phyloP scores from a whole-genome alignment of 2,113 vertebrate genomes.

The Petaurus breviceps region DNA sequence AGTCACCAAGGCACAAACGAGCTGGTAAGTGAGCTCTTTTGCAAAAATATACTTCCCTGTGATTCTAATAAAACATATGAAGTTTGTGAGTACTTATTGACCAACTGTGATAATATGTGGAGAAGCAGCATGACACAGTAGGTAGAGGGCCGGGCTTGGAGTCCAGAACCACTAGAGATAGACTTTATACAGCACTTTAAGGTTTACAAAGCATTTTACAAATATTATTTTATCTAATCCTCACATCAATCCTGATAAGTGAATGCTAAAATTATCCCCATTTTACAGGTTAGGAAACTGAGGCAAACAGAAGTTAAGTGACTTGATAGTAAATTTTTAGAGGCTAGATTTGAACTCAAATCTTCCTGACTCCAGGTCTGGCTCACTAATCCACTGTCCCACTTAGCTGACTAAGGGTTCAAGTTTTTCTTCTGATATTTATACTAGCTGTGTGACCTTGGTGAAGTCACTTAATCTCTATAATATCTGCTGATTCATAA shows the following conservation, averaged over 20 bases:
- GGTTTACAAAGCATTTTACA: neutral
- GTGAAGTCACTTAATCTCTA: neutral
- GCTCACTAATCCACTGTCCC: neutral
- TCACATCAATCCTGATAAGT: neutral
- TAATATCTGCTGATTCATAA: neutral
- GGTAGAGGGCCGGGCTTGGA: too few species aligned
- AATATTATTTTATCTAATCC: neutral
- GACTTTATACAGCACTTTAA: neutral
- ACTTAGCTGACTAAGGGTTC: neutral
- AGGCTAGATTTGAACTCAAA: neutral
- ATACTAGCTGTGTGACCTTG: neutral
- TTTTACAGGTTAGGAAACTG: neutral
- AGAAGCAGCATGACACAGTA: neutral
- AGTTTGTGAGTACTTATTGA: neutral
- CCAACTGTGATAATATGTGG: neutral
- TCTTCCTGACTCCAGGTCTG: neutral
- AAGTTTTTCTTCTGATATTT: neutral
- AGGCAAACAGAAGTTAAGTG: neutral
- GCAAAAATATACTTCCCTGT: neutral
- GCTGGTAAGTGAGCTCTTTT: slow-evolving; percentile 71
- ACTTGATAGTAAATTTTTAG: neutral
- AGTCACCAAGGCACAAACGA: slow-evolving; percentile 70
- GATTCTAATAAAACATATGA: neutral
- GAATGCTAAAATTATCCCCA: neutral
- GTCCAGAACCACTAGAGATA: neutral